A percentile compares a stretch with the other conserved stretches of the same genome.
Evolutionary conservation across 92 coral and sea anemone genomes (phyloP).

Genomic region (Palythoa caribaeorum): DNA sequence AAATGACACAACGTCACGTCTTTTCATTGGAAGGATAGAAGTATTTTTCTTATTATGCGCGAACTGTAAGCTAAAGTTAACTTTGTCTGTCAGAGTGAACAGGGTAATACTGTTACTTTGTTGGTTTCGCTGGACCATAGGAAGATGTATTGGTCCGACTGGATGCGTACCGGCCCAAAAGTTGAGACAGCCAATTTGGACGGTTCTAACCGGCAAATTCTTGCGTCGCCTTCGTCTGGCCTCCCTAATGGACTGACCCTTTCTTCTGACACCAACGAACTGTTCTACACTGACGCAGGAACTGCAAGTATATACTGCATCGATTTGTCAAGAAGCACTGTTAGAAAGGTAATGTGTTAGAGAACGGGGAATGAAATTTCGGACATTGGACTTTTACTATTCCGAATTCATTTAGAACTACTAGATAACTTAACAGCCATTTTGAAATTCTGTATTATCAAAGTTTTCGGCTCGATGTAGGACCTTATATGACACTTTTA

Average conservation of each 20-base stretch:
- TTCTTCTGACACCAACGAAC: slow-evolving; percentile 83
- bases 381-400: too few species aligned
- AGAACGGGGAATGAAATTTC: not conserved
- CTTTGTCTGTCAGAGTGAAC: too few species aligned
- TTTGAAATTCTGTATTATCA: too few species aligned
- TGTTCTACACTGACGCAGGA: slow-evolving; percentile 97
- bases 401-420: too few species aligned
- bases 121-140: slow-evolving; percentile 37
- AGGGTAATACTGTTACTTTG: not conserved
- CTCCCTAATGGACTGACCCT: slow-evolving; percentile 94
- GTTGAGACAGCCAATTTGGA: slow-evolving; percentile 96
- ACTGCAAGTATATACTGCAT: slow-evolving; percentile 84
- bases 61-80: too few species aligned
- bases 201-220: slow-evolving; percentile 85
- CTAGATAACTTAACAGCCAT: too few species aligned
- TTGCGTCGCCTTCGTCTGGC: slow-evolving; percentile 70
- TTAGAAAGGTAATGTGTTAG: slow-evolving; percentile 27
- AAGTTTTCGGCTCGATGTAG: too few species aligned
- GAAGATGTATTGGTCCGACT: slow-evolving; percentile 98
- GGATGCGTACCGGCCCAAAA: slow-evolving; percentile 91
- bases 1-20: too few species aligned
- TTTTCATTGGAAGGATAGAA: too few species aligned
- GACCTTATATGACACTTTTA: too few species aligned
- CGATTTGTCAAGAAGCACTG: slow-evolving; percentile 63
- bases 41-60: too few species aligned